Conservation (phyloP, 1,140 invertebrate species). For the Neocloeon triangulifer region DNA sequence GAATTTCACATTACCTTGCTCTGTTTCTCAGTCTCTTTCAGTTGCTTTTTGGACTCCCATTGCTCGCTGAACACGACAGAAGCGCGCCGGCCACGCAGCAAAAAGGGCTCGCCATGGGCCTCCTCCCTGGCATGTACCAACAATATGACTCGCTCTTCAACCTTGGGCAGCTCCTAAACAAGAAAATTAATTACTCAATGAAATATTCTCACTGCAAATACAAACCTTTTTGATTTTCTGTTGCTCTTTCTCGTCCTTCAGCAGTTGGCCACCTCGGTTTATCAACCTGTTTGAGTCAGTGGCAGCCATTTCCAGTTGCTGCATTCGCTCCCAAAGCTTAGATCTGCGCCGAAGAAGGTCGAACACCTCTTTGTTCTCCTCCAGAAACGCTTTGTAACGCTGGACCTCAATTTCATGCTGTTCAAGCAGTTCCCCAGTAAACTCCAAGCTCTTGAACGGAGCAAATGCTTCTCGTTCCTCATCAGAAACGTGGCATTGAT, state of each 20-base stretch:
- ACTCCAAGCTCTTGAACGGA: conserved; percentile 31
- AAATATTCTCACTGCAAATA: not conserved
- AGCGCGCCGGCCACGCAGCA: conserved; percentile 32
- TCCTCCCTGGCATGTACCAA: conserved; percentile 27
- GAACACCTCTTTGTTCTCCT: conserved; percentile 35
- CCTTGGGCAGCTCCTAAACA: conserved; percentile 30
- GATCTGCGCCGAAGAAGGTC: conserved; percentile 34
- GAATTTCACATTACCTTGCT: too few species aligned
- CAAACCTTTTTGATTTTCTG: conserved; percentile 39
- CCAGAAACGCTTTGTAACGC: conserved; percentile 38
- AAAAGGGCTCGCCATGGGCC: conserved; percentile 23
- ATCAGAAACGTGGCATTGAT: conserved; percentile 37
- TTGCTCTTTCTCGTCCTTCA: conserved; percentile 62
- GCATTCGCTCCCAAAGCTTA: conserved; percentile 38
- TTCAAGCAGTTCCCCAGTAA: conserved; percentile 47
- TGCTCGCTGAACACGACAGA: too few species aligned
- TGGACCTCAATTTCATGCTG: conserved; percentile 49
- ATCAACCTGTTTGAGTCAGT: conserved; percentile 47
- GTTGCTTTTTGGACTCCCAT: too few species aligned
- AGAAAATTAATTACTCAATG: conserved; percentile 3
- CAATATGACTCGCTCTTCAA: conserved; percentile 31
- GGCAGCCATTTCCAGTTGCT: conserved; percentile 40
- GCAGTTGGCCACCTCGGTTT: conserved; percentile 59
- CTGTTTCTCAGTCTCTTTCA: too few species aligned
- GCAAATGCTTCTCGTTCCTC: conserved; percentile 33